Evolutionary conservation across 2,113 vertebrate genomes (phyloP), one percentile per base, ranked within the genome.

Genomic region (Aleadryas rufinucha): DNA sequence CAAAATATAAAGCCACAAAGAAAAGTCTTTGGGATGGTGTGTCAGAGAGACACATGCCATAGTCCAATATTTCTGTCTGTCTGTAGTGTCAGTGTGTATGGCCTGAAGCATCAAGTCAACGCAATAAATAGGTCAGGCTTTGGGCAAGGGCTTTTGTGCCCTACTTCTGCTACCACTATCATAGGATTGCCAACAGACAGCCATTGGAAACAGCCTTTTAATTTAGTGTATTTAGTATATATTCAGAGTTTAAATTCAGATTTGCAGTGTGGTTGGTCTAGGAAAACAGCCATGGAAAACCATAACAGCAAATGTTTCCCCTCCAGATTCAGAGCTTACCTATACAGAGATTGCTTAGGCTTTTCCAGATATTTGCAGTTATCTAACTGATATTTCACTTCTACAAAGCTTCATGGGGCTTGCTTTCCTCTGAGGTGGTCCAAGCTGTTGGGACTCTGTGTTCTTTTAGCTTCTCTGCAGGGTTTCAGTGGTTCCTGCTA

Each of bases 41-140:
- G 31, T n/a, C 31, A 71, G 33, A 64, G 47, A 57, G 21, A 42
- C 0, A 1, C 24, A 53, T 24, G 5, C 17, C 2, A 0, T 18
- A 65, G 63, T 47, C 35, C 23, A 47, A 56, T 72, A 61, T 44
- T 53, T 74, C 33, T 78, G 60, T 2, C 45, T 85, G 4, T 28
- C 16, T 1, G 2, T 30, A 54, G 22, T 22, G 10, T 31, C 8
- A 42, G 16, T 19, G 11, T 7, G 10, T 49, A 19, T 28, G 54
- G 54, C 35, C 41, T 85, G 56, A 33, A 76, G 21, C 24, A 54
- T n/a, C 28, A 19, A 22, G 28, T 33, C 39, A 41, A 11, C 49
- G 19, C 8, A 53, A 50, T 6, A 17, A 47, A 14, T 16, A 75
- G 35, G 10, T 87, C 27, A 75, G 42, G 41, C 30, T 92, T 28